Evolutionary conservation across 2,797 vertebrate genomes (phyloP), one percentile per base, ranked within the genome.

Genomic region (Halcyon badia): DNA sequence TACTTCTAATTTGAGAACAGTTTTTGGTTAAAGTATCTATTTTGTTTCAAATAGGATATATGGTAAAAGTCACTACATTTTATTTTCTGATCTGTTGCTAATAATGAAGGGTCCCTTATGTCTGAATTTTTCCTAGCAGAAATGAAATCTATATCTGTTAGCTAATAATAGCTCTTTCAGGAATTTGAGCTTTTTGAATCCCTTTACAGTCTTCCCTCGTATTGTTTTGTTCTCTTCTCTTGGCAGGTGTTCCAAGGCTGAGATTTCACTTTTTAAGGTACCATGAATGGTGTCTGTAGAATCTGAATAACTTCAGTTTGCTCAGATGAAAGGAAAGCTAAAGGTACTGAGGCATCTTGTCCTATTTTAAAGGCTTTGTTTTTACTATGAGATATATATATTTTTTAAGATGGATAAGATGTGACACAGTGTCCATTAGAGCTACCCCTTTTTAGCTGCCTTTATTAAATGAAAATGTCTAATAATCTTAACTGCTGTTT

Each of bases 161-260:
- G 77, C 77, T 95, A 95, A 83, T 91, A 95, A 92, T 91, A 90
- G 76, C 60, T 18, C 75, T 91, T 65, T 37, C 65, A 44, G 92
- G 77, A 88, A 92, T 83, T 57, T 78, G 49, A 91, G 72, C 52
- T 54, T 95, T 94, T 89, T 86, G 83, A 94, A 86, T 94, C 64
- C 62, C 54, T 89, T 94, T 90, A 71, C 11, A 79, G 79, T 70
- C 79, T 95, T 95, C 52, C 56, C 42, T 84, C 5, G 0, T 87
- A 89, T 81, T 92, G 86, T 96, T 95, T 90, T 90, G 68, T 85
- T 90, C 83, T 89, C 21, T 42, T 87, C 90, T 89, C 85, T 90
- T 96, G 92, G 93, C 93, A 96, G 92, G 81, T 93, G 81, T 94
- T 96, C 87, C 26, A 31, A 81, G 83, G 72, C 89, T 84, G 81